phyloP scores from a whole-genome alignment of 2,113 vertebrate species.

The Pterocles gutturalis region DNA sequence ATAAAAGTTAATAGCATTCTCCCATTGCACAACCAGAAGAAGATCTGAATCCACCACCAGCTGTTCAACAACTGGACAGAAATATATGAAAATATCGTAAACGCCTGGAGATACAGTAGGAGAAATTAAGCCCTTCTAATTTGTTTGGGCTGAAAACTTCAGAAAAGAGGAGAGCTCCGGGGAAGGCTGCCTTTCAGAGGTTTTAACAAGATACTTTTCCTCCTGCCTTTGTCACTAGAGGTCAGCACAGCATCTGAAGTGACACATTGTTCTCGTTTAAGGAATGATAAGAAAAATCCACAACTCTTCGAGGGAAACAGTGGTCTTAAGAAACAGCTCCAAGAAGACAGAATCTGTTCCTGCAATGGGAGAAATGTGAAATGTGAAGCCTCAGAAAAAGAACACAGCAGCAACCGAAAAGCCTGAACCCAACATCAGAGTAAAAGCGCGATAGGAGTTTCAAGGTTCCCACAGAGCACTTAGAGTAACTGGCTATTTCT shows the following conservation, averaged over 20 bases:
- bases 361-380: neutral
- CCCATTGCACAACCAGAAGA: neutral
- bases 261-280: neutral
- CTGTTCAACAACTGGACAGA: neutral
- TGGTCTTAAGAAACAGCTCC: neutral
- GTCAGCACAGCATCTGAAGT: slow-evolving; percentile 43
- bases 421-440: neutral
- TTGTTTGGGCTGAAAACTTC: neutral
- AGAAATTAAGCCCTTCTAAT: neutral
- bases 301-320: neutral
- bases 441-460: neutral
- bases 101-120: neutral
- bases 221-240: slow-evolving; percentile 39
- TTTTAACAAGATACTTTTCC: neutral
- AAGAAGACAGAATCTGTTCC: neutral
- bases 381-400: neutral
- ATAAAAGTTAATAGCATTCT: neutral
- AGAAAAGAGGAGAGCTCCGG: neutral
- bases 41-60: neutral
- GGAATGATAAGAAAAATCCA: neutral
- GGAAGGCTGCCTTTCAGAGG: fast-evolving
- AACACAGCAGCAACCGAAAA: neutral
- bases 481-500: neutral
- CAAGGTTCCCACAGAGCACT: neutral
- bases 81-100: neutral